phyloP scores from a whole-genome alignment of 1,140 invertebrate genomes.

The Lepidurus arcticus region DNA sequence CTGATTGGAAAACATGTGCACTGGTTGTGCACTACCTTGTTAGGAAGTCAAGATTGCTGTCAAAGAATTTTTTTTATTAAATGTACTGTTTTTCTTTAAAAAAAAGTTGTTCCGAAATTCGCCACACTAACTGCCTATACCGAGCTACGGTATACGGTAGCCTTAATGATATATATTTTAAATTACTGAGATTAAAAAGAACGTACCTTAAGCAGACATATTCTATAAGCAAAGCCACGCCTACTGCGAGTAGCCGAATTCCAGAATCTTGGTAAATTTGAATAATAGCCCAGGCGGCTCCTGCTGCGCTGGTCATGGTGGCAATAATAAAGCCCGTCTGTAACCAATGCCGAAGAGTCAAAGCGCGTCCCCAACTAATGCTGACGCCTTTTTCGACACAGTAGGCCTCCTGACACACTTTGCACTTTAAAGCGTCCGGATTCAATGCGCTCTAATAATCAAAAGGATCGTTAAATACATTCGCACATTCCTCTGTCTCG shows the following conservation, averaged over 20 bases:
- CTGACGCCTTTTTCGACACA: conserved; percentile 55
- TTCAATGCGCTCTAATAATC: conserved; percentile 55
- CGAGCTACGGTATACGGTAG: too few relatives aligned
- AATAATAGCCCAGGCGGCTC: conserved; percentile 71
- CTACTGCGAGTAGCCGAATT: conserved; percentile 69
- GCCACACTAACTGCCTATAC: too few relatives aligned
- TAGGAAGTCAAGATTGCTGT: too few relatives aligned
- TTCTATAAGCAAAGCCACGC: conserved; percentile 69
- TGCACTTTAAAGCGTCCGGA: conserved; percentile 63
- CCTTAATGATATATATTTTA: conserved; percentile 20
- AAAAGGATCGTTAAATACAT: conserved; percentile 31
- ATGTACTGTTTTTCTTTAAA: too few relatives aligned
- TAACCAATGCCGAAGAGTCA: conserved; percentile 73
- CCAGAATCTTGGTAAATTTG: conserved; percentile 71
- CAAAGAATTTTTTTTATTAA: too few relatives aligned
- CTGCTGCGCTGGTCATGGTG: conserved; percentile 64
- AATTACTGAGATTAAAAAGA: conserved; percentile 35
- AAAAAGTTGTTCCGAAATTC: too few relatives aligned
- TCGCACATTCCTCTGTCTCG: conserved; percentile 21
- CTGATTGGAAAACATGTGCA: too few relatives aligned
- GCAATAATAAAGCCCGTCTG: conserved; percentile 61
- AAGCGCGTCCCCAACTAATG: conserved; percentile 64
- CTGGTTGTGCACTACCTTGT: too few relatives aligned
- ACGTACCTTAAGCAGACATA: conserved; percentile 73
- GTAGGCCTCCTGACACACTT: conserved; percentile 71